Evolutionary conservation across 2,888 invertebrate species (phyloP), one percentile per base, ranked within the genome.

Genomic region (Scaptomyza polygonia): DNA sequence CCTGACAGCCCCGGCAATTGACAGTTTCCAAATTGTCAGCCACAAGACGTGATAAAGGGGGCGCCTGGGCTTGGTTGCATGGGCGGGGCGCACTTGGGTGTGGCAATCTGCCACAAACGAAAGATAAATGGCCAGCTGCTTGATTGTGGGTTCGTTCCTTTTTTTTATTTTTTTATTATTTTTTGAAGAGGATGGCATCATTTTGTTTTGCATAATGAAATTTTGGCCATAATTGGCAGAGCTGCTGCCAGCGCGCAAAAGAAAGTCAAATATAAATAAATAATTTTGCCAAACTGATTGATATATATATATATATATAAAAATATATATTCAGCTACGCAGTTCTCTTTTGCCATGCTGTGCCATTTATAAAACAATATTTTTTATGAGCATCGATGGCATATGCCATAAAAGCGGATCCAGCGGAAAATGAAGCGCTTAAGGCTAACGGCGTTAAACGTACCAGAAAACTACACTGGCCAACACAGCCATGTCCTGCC

Each of bases 351-450:
- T 27, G 36, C 55, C 6, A n/a, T 36, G 36, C 36, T 47, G 32
- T 16, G 66, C 30, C 67, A 71, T 57, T 66, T 82, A 68, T 68
- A 73, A 83, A 74, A 72, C 73, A 67, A 86, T 81, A 86, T 86
- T 84, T 81, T 79, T 82, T 72, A 72, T 64, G 59, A 51, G 53
- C 67, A 67, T 71, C 72, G 58, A 75, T 74, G 72, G 77, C 77
- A 74, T 73, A 77, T 77, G 72, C 67, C 84, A 74, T 86, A 81
- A 86, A 86, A 77, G 47, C 59, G 67, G 49, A 77, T 73, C 67
- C 80, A 73, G 83, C 79, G 77, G 66, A 79, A 86, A 81, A 83
- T 86, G 64, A 83, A 79, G 73, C 65, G 72, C 85, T 85, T 75
- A 64, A 69, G 79, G 78, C 62, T 72, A 67, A 63, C 34, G 56